Conservation (phyloP, 2,797 vertebrate species). For the Melanitta fusca region DNA sequence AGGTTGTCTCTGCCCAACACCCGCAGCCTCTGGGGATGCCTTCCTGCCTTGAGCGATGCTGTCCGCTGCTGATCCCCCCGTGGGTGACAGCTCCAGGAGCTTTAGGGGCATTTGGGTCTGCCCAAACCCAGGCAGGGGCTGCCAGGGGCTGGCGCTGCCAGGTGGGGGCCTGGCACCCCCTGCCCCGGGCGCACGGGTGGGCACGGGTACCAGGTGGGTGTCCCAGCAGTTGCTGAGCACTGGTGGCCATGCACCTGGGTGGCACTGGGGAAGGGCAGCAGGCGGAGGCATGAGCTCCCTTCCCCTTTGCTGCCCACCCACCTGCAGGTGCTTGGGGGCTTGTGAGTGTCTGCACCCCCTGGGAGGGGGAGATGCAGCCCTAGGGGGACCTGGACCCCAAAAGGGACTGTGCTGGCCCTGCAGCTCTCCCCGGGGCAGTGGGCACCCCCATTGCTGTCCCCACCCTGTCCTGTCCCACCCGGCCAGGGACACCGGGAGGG, state of each 20-base stretch:
- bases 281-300: background rate
- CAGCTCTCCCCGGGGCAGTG: background rate
- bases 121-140: background rate
- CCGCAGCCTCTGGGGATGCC: fast-evolving
- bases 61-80: background rate
- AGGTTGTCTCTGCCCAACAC: background rate
- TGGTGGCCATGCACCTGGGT: background rate
- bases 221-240: background rate
- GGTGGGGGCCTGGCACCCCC: background rate
- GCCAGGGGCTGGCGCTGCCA: fast-evolving
- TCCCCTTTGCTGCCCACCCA: background rate
- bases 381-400: background rate
- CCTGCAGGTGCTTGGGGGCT: background rate
- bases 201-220: background rate
- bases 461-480: fast-evolving
- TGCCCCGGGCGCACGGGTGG: fast-evolving
- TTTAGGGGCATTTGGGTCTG: background rate
- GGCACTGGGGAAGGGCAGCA: background rate
- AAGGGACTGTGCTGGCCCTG: background rate
- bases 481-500: background rate
- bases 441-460: background rate
- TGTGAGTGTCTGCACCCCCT: fast-evolving
- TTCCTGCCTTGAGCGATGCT: background rate
- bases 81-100: background rate
- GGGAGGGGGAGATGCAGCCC: background rate